Evolutionary conservation across 2,888 invertebrate species (phyloP).

Genomic region (Himalopsyche anomala): DNA sequence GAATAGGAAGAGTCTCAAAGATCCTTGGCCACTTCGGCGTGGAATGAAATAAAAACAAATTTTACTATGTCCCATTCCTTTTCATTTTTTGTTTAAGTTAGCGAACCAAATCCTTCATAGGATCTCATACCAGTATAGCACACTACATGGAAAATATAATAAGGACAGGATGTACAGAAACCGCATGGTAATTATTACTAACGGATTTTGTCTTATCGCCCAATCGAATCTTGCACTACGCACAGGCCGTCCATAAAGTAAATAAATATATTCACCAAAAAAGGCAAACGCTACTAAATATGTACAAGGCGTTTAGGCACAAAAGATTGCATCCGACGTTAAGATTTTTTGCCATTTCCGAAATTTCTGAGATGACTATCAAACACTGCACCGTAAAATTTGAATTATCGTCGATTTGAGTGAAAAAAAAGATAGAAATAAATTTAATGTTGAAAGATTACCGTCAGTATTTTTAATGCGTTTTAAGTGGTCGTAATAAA

Average conservation of each 20-base stretch:
- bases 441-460: not conserved
- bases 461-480: no score
- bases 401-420: not conserved
- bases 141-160: constrained; percentile 24
- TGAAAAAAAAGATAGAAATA: not conserved
- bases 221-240: not conserved
- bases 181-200: constrained; percentile 8
- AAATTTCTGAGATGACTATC: not conserved
- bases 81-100: no score
- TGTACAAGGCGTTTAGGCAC: not conserved
- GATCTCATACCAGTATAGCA: not conserved
- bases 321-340: not conserved
- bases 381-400: not conserved
- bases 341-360: not conserved
- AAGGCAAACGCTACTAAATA: not conserved
- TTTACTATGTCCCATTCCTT: no score
- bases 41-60: no score
- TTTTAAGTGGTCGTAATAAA: no score
- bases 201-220: constrained; percentile 13
- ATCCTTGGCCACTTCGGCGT: no score
- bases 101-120: not conserved
- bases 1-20: no score
- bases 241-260: not conserved
- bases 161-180: constrained; percentile 12
- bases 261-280: constrained; percentile 31